Conservation (phyloP, 2,888 invertebrate genomes). For the Sinohyriopsis cumingii region DNA sequence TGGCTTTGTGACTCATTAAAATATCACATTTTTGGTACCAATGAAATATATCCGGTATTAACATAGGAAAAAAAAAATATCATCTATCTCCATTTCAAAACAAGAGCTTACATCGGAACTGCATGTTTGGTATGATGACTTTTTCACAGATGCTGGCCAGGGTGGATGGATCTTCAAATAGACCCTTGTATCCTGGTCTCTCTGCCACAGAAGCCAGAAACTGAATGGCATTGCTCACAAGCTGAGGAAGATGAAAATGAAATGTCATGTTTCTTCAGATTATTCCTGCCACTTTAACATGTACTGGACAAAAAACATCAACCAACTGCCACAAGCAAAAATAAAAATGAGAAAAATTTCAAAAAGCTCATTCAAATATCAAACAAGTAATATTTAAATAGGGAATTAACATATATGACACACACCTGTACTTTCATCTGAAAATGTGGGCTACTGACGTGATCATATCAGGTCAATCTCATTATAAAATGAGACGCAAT, state of each 20-base stretch:
- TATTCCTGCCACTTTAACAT: not conserved
- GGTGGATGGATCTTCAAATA: constrained; percentile 91
- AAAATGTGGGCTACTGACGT: no score
- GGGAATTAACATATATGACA: no score
- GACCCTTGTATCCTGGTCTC: constrained; percentile 86
- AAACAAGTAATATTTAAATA: no score
- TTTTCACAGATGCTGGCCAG: constrained; percentile 95
- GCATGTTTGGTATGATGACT: constrained; percentile 98
- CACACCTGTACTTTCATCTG: no score
- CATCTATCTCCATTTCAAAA: not conserved
- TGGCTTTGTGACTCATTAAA: no score
- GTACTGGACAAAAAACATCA: not conserved
- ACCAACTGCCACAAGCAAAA: not conserved
- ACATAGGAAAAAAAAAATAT: no score
- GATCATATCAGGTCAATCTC: no score
- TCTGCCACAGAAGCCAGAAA: constrained; percentile 96
- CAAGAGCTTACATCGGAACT: constrained; percentile 84
- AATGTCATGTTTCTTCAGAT: not conserved
- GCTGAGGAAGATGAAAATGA: constrained; percentile 75
- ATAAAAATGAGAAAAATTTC: no score
- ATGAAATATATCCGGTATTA: no score
- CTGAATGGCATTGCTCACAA: constrained; percentile 95
- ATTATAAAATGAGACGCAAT: no score
- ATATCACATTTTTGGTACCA: no score
- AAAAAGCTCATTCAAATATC: no score